Evolutionary conservation across 2,113 vertebrate genomes (phyloP), one percentile per base, ranked within the genome.

Genomic region (Toxostoma redivivum): DNA sequence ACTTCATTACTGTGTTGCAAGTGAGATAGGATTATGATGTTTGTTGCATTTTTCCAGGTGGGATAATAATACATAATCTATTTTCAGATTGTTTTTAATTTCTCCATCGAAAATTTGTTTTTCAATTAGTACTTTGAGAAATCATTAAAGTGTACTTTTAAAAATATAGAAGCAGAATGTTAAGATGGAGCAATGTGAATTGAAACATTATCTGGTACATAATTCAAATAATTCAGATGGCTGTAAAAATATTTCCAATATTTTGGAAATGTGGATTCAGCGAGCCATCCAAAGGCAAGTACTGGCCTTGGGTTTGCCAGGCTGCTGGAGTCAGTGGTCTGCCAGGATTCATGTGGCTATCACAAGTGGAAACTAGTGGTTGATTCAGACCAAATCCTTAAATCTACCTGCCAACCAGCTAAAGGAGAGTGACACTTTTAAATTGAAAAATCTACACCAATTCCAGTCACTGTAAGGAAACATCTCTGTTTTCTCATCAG

Each of bases 41-140:
- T 94, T 81, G 62, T 67, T 91, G 47, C 60, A 25, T 92, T 93
- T 60, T 94, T 66, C 51, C 71, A 67, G 56, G 79, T 23, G 10
- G 44, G 56, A 83, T 95, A 90, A 96, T 73, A 35, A 83, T 58
- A 62, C 31, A 24, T 93, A 90, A 96, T 74, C 74, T 90, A 58
- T 88, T 95, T 95, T 90, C 54, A 83, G 67, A 60, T 90, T 62
- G 81, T 42, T 95, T 94, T 94, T 86, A 77, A 88, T 93, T 94
- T 93, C 71, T 60, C 35, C 38, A 58, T 67, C 81, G 79, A 88
- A 95, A 93, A 77, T 48, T 60, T 86, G 25, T 40, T 94, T 91
- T 80, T 90, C 27, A 93, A 64, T 81, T 94, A 93, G 85, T 90
- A 44, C 31, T 87, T 87, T 77, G 71, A 84, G 79, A 79, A 79